A percentile compares a stretch with the other conserved stretches of the same genome.
These are phyloP conservation scores for Caenorhabditis macrosperma DNA, from an alignment of 2,888 invertebrate genomes.

Conservation along the genomic window DNA sequence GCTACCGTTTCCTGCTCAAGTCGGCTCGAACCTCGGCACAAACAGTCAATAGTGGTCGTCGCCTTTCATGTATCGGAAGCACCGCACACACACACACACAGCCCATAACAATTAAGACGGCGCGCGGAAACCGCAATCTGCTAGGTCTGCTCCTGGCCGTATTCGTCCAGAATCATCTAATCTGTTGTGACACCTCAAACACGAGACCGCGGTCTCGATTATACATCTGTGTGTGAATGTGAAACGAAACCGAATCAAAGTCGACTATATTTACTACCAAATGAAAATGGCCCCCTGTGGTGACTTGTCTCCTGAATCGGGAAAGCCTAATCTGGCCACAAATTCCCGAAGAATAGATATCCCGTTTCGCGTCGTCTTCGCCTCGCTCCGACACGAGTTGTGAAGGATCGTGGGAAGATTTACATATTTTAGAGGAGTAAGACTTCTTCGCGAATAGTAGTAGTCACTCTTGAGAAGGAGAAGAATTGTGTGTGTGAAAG, in stretches of 20 bases:
- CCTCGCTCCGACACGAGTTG: constrained; percentile 44
- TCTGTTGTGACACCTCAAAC: constrained; percentile 55
- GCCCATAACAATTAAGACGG: constrained; percentile 47
- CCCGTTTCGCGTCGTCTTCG: constrained; percentile 43
- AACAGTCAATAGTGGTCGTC: constrained; percentile 27
- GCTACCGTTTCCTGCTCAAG: constrained; percentile 43
- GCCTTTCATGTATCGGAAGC: constrained; percentile 56
- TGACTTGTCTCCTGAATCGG: constrained; percentile 13
- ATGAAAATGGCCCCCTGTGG: constrained; percentile 29
- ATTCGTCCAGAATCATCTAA: constrained; percentile 33
- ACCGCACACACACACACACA: constrained; percentile 31
- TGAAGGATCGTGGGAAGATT: constrained; percentile 59
- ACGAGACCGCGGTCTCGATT: constrained; percentile 35
- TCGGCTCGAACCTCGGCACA: constrained; percentile 3
- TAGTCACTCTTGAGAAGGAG: constrained; percentile 54
- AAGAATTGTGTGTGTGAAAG: constrained; percentile 7
- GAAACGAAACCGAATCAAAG: not conserved
- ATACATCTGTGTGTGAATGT: constrained; percentile 19
- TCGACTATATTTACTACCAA: not conserved
- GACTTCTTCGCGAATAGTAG: constrained; percentile 25
- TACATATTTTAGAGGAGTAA: constrained; percentile 48
- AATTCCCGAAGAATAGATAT: constrained; percentile 34
- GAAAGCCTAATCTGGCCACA: constrained; percentile 46
- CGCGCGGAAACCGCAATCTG: constrained; percentile 31
- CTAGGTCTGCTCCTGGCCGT: not conserved